Evolutionary conservation across 2,888 invertebrate species (phyloP).

Genomic region (Macrosoma leucophasiata): DNA sequence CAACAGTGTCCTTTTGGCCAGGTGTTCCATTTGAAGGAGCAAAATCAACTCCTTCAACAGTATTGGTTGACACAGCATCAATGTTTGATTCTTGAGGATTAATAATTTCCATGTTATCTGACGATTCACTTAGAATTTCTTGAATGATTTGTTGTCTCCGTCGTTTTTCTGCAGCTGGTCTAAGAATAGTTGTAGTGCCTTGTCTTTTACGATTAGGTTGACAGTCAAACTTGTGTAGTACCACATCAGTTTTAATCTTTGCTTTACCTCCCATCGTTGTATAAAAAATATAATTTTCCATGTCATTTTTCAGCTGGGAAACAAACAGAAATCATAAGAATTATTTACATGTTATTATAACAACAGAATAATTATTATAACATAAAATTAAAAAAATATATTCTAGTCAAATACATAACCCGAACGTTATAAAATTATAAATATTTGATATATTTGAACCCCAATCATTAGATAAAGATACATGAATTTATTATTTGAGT

Average conservation of each 20-base stretch:
- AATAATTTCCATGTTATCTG: slow-evolving; percentile 1
- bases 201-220: slow-evolving; percentile 11
- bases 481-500: too few relatives aligned
- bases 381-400: too few relatives aligned
- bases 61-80: slow-evolving; percentile 4
- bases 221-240: slow-evolving; percentile 12
- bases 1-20: slow-evolving; percentile 5
- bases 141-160: slow-evolving; percentile 3
- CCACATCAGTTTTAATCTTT: slow-evolving; percentile 11
- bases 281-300: too few relatives aligned
- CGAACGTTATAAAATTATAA: too few relatives aligned
- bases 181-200: slow-evolving; percentile 9
- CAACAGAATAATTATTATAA: too few relatives aligned
- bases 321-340: too few relatives aligned
- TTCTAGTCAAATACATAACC: too few relatives aligned
- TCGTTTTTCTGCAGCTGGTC: slow-evolving; percentile 5
- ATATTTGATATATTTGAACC: too few relatives aligned
- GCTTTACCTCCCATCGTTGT: too few relatives aligned
- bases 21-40: slow-evolving; percentile 7
- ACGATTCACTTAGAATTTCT: slow-evolving; percentile 4
- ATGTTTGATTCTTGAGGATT: slow-evolving; percentile 6
- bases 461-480: too few relatives aligned
- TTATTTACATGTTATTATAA: too few relatives aligned
- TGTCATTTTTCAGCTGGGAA: too few relatives aligned
- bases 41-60: slow-evolving; percentile 4